A percentile compares a stretch with the other conserved stretches of the same genome.
phyloP scores from a whole-genome alignment of 2,888 invertebrate species.

The Tenthredo distinguenda region DNA sequence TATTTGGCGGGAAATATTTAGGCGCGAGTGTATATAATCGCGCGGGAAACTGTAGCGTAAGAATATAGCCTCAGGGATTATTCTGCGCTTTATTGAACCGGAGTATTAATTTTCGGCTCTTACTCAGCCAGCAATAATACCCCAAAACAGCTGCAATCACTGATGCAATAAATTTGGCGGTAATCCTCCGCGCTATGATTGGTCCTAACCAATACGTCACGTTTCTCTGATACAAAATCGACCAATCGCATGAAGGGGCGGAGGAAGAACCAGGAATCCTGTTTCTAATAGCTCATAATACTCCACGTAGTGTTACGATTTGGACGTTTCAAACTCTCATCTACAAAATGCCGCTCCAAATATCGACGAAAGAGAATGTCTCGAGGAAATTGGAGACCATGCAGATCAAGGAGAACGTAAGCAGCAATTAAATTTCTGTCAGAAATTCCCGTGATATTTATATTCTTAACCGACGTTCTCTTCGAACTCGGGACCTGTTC shows the following conservation, averaged over 20 bases:
- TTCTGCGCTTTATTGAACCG: not conserved
- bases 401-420: conserved; percentile 70
- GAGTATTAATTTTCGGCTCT: not conserved
- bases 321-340: not conserved
- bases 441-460: conserved; percentile 17
- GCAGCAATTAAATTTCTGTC: conserved; percentile 53
- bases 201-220: not conserved
- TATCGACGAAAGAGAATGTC: conserved; percentile 74
- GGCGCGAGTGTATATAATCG: not conserved
- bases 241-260: not conserved
- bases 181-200: not conserved
- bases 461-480: not conserved
- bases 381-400: conserved; percentile 68
- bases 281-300: not conserved
- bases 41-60: not conserved
- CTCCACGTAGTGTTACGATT: not conserved
- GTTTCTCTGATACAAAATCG: not conserved
- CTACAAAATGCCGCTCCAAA: conserved; percentile 67
- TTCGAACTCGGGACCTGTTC: not conserved
- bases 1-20: conserved; percentile 1
- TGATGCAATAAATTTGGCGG: conserved; percentile 6
- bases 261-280: not conserved
- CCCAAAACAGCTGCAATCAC: not conserved
- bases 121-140: not conserved
- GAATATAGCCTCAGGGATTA: not conserved